Percentiles rank a stretch among this genome's conserved stretches.
These are phyloP conservation scores for Protomyctophum bolini DNA, from an alignment of 2,113 vertebrate species.

Conservation along the genomic window DNA sequence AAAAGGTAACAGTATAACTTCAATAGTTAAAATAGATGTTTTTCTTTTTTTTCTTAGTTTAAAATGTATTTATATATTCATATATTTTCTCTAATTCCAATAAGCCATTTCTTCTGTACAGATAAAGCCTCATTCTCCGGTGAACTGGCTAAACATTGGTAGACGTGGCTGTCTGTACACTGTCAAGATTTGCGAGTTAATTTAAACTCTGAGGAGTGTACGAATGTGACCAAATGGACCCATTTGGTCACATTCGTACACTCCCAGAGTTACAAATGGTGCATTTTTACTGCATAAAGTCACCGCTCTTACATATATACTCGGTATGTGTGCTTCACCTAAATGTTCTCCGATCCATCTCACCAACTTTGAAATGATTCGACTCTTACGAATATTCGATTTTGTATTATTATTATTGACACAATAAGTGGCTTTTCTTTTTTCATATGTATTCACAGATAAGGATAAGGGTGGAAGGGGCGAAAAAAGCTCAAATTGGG, in stretches of 20 bases:
- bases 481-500: neutral
- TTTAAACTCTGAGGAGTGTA: too few relatives aligned
- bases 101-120: slow-evolving; percentile 69
- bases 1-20: slow-evolving; percentile 70
- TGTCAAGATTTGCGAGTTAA: too few relatives aligned
- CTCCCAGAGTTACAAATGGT: too few relatives aligned
- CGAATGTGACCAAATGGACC: too few relatives aligned
- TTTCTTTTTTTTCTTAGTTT: slow-evolving; percentile 64
- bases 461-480: neutral
- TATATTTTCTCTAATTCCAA: slow-evolving; percentile 76
- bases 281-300: slow-evolving; percentile 5
- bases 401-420: neutral
- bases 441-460: slow-evolving; percentile 12
- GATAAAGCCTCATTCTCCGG: slow-evolving; percentile 43
- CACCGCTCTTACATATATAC: slow-evolving; percentile 16
- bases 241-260: too few relatives aligned
- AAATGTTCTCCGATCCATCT: slow-evolving; percentile 8
- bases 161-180: neutral
- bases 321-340: slow-evolving; percentile 4
- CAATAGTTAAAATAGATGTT: slow-evolving; percentile 80
- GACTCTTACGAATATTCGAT: slow-evolving; percentile 4
- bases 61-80: slow-evolving; percentile 79
- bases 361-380: neutral
- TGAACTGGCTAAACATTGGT: slow-evolving; percentile 30
- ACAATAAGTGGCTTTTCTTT: neutral